Percentiles rank a stretch among this genome's conserved stretches.
These are phyloP conservation scores for Channa striata DNA, from an alignment of 2,797 vertebrate genomes.

Conservation along the genomic window DNA sequence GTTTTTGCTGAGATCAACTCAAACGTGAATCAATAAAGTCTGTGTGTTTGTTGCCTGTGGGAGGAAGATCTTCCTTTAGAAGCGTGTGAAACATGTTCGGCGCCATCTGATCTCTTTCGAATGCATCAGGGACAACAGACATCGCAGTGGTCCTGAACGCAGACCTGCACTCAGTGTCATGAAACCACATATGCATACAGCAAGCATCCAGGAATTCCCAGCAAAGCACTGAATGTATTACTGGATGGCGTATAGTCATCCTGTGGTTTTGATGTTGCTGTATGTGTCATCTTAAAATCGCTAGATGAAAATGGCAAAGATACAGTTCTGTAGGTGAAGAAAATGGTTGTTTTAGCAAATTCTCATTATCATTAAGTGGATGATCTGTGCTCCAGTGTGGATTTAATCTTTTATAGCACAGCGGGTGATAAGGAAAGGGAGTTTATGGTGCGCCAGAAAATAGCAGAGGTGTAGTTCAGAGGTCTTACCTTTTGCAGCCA, in stretches of 20 bases:
- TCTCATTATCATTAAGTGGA: conserved; percentile 42
- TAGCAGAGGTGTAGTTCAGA: conserved; percentile 1
- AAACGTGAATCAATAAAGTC: conserved; percentile 35
- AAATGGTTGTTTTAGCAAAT: neutral
- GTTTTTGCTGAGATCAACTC: conserved; percentile 18
- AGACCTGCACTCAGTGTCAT: conserved; percentile 50
- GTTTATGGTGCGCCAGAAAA: conserved; percentile 47
- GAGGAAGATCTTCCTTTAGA: conserved; percentile 27
- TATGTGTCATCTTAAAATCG: conserved; percentile 3
- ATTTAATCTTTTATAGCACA: conserved; percentile 32
- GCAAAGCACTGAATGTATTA: conserved; percentile 48
- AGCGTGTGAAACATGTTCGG: conserved; percentile 58
- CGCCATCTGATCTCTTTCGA: conserved; percentile 49
- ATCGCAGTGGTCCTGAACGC: conserved; percentile 72
- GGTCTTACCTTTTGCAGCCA: conserved; percentile 88
- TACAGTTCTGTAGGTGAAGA: neutral
- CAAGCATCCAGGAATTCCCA: conserved; percentile 66
- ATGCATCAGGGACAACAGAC: conserved; percentile 62
- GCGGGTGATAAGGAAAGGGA: conserved; percentile 1
- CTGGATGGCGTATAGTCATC: neutral
- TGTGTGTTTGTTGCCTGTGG: conserved; percentile 13
- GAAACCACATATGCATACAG: conserved; percentile 48
- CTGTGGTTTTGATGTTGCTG: neutral
- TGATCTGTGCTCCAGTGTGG: conserved; percentile 9
- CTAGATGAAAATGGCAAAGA: neutral